Conservation (phyloP, 2,113 vertebrate genomes). For the Clarias macrocephalus region DNA sequence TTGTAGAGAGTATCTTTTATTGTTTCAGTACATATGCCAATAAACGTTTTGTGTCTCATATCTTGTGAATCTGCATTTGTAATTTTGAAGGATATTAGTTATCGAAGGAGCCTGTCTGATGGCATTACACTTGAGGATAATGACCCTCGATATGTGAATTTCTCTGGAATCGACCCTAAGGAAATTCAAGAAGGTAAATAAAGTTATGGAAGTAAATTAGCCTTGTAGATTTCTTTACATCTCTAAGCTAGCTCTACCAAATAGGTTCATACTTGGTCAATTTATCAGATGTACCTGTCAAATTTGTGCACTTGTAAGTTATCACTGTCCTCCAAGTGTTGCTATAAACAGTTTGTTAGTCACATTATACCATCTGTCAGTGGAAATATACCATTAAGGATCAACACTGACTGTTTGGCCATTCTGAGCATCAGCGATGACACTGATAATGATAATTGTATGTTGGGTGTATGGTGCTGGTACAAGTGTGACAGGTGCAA, state of each 20-base stretch:
- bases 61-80: background rate
- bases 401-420: background rate
- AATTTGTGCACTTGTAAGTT: background rate
- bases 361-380: background rate
- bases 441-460: background rate
- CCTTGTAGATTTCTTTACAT: background rate
- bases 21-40: background rate
- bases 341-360: background rate
- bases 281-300: background rate
- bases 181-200: constrained; percentile 64
- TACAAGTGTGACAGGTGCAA: background rate
- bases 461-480: background rate
- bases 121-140: constrained; percentile 65
- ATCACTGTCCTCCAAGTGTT: background rate
- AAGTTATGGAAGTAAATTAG: background rate
- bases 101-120: constrained; percentile 68
- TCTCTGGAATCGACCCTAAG: constrained; percentile 54
- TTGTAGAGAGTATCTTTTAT: background rate
- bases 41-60: background rate
- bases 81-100: constrained; percentile 51
- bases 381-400: background rate
- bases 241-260: background rate
- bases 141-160: constrained; percentile 55
- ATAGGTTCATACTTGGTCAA: background rate
- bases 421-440: background rate